phyloP scores from a whole-genome alignment of 2,113 vertebrate species.

The Grammomys dolichurus region DNA sequence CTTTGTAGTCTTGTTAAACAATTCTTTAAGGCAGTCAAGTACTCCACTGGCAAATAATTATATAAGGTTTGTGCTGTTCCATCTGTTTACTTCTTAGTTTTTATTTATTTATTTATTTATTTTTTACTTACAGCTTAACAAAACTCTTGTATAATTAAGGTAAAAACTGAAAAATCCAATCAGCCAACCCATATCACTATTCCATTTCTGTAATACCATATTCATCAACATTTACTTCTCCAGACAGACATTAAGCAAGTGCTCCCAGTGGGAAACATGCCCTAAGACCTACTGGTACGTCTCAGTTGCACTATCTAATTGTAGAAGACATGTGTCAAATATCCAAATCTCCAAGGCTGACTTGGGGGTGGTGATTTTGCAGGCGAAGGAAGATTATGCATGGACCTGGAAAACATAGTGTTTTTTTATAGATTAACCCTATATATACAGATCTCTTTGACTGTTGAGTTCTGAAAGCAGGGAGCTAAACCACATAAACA shows the following conservation, averaged over 20 bases:
- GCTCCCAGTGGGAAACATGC: constrained; percentile 3
- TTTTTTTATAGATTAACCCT: constrained; percentile 35
- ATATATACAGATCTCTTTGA: not conserved
- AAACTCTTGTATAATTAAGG: not conserved
- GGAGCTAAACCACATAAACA: not conserved
- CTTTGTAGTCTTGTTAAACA: constrained; percentile 16
- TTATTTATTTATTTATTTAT: no score
- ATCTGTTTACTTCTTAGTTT: not conserved
- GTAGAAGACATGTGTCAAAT: constrained; percentile 55
- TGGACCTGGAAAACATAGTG: not conserved
- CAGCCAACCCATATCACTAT: not conserved
- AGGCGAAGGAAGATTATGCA: constrained; percentile 49
- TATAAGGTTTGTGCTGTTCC: not conserved
- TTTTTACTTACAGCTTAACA: not conserved
- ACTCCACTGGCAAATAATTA: not conserved
- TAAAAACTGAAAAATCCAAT: not conserved
- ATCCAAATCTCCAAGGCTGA: not conserved
- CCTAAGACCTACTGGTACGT: constrained; percentile 42
- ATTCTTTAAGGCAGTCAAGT: not conserved
- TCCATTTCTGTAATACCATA: not conserved
- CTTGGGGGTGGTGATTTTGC: constrained; percentile 8
- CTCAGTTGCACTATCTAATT: constrained; percentile 59
- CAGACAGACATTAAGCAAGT: not conserved
- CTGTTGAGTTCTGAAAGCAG: not conserved
- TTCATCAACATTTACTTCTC: not conserved